A percentile compares a stretch with the other conserved stretches of the same genome.
These are phyloP conservation scores for Pantherophis alleghaniensis DNA, from an alignment of 2,797 vertebrate species.

Conservation along the genomic window DNA sequence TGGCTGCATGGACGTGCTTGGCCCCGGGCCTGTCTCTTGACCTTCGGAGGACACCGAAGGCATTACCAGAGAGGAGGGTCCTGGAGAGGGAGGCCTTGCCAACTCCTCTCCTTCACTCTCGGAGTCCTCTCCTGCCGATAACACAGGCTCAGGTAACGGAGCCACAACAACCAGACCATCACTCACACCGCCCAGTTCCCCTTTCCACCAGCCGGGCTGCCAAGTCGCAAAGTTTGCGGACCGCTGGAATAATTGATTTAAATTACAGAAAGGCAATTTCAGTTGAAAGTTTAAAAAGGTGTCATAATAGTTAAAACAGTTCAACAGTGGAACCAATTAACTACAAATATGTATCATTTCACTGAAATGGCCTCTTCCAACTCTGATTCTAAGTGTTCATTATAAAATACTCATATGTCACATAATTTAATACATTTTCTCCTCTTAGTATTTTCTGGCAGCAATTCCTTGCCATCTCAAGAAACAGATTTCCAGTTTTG, in stretches of 20 bases:
- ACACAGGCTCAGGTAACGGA: too few species aligned
- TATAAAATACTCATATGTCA: background rate
- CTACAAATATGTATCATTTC: background rate
- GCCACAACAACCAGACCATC: too few species aligned
- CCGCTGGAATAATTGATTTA: background rate
- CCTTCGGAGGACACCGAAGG: too few species aligned
- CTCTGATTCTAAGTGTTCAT: background rate
- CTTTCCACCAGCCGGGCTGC: background rate
- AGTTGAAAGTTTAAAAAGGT: background rate
- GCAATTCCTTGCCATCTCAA: background rate
- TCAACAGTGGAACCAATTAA: background rate
- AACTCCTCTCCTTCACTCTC: too few species aligned
- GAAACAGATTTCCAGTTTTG: background rate
- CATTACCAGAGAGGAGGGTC: too few species aligned
- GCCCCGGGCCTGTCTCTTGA: too few species aligned
- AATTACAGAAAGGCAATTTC: background rate
- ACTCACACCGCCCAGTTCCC: background rate
- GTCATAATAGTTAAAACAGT: background rate
- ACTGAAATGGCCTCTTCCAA: background rate
- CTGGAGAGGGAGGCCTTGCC: too few species aligned
- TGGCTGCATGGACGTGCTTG: too few species aligned
- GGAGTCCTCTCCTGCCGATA: too few species aligned
- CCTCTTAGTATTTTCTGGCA: background rate
- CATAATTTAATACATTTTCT: background rate
- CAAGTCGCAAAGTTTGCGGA: background rate